phyloP scores from a whole-genome alignment of 2,113 vertebrate species.

The Columba livia region DNA sequence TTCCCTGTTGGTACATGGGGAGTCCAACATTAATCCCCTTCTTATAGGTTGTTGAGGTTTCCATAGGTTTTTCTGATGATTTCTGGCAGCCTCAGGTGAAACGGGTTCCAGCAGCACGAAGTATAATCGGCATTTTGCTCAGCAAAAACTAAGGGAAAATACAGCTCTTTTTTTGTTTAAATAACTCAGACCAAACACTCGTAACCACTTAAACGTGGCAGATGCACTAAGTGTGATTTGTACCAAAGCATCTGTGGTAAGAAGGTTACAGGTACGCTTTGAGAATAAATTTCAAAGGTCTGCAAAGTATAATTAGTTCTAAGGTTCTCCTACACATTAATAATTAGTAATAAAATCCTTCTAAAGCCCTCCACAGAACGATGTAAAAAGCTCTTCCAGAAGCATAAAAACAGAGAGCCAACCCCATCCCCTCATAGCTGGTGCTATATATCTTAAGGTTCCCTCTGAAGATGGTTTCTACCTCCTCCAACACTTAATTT shows the following conservation, averaged over 20 bases:
- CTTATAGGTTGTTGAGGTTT: neutral
- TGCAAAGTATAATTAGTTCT: constrained; percentile 50
- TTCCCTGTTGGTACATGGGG: neutral
- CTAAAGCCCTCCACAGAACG: constrained; percentile 13
- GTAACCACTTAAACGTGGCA: constrained; percentile 22
- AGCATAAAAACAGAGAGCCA: neutral
- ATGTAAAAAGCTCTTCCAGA: constrained; percentile 13
- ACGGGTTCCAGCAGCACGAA: neutral
- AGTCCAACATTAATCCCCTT: neutral
- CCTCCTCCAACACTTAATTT: neutral
- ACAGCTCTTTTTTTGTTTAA: constrained; percentile 27
- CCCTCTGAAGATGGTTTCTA: neutral
- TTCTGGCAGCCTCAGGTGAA: neutral
- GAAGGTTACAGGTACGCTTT: constrained; percentile 47
- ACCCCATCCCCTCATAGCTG: neutral
- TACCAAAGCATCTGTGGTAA: constrained; percentile 44
- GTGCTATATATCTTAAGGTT: neutral
- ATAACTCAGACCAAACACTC: constrained; percentile 45
- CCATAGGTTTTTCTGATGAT: neutral
- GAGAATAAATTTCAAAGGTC: constrained; percentile 68
- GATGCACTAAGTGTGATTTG: constrained; percentile 52
- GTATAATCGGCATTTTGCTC: neutral
- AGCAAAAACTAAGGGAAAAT: neutral
- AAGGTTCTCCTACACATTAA: constrained; percentile 51
- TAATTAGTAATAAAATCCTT: constrained; percentile 60